These are phyloP conservation scores for Athene noctua DNA, from an alignment of 2,113 vertebrate species.

Conservation along the genomic window DNA sequence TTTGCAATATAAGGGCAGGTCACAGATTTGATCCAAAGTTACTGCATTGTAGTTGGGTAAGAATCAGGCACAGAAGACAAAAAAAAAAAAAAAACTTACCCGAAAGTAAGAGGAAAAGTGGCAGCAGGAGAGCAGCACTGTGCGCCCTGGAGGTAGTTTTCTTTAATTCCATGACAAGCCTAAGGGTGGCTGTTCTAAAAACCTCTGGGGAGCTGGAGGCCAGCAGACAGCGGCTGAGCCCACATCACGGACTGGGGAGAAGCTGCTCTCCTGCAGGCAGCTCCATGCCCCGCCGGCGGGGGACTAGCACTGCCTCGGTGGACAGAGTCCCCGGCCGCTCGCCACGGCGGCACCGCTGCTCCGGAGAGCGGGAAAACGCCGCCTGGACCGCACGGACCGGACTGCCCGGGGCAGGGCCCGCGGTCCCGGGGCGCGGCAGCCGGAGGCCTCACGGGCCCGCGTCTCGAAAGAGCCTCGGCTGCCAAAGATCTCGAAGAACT, in stretches of 20 bases:
- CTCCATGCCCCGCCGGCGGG: constrained; percentile 19
- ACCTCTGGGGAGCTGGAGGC: background rate
- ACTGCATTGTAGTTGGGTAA: background rate
- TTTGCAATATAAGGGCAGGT: background rate
- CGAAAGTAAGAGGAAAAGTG: constrained; percentile 73
- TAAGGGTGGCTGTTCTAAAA: background rate
- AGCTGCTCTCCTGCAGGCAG: background rate
- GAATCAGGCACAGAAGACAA: background rate
- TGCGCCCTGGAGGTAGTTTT: constrained; percentile 56
- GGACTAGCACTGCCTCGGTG: constrained; percentile 5
- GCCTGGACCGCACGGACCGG: constrained; percentile 58
- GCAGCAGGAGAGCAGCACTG: constrained; percentile 71
- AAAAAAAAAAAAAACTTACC: constrained; percentile 37
- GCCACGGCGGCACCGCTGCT: constrained; percentile 27
- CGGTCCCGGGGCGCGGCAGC: background rate
- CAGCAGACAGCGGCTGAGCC: background rate
- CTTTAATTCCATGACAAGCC: constrained; percentile 73
- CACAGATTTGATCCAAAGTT: background rate
- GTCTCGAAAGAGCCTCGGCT: background rate
- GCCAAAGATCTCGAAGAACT: accelerated
- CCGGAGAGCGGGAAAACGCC: constrained; percentile 57
- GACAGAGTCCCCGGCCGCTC: constrained; percentile 57
- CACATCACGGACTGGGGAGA: background rate
- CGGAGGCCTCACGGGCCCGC: background rate
- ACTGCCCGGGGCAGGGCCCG: background rate